phyloP scores from a whole-genome alignment of 1,140 invertebrate genomes.

The Drosophila kohkoa region DNA sequence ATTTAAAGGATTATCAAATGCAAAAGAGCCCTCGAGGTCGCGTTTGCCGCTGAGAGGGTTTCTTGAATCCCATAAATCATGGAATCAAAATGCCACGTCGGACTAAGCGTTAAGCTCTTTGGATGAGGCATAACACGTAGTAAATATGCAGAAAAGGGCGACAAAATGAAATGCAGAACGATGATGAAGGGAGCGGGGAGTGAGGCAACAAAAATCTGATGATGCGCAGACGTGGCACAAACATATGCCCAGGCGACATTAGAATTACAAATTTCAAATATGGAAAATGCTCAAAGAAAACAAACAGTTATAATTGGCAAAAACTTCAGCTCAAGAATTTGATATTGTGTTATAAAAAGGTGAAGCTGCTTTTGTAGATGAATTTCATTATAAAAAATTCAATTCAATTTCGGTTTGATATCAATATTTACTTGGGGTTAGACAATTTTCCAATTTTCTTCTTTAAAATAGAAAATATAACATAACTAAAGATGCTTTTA shows the following conservation, averaged over 20 bases:
- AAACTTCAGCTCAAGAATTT: neutral
- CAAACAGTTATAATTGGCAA: neutral
- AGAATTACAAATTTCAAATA: constrained; percentile 7
- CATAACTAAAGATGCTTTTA: no score
- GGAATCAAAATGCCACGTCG: constrained; percentile 75
- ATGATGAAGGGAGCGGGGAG: neutral
- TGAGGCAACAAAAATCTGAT: constrained; percentile 1
- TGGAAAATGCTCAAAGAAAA: neutral
- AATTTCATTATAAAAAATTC: no score
- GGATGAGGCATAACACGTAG: constrained; percentile 63
- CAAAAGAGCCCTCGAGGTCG: constrained; percentile 45
- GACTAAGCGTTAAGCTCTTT: constrained; percentile 54
- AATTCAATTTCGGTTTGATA: no score
- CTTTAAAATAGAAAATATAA: no score
- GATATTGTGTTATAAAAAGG: neutral
- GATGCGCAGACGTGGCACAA: constrained; percentile 18
- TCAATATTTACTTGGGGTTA: no score
- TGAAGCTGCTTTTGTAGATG: no score
- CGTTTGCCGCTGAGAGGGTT: constrained; percentile 24
- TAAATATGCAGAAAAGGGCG: constrained; percentile 49
- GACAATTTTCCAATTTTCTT: no score
- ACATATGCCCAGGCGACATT: constrained; percentile 31
- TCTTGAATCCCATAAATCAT: constrained; percentile 68
- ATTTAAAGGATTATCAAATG: constrained; percentile 75
- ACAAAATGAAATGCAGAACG: neutral